Base-by-base conservation (phyloP, 2,797 vertebrate genomes). In the Yasuhikotakia modesta region DNA sequence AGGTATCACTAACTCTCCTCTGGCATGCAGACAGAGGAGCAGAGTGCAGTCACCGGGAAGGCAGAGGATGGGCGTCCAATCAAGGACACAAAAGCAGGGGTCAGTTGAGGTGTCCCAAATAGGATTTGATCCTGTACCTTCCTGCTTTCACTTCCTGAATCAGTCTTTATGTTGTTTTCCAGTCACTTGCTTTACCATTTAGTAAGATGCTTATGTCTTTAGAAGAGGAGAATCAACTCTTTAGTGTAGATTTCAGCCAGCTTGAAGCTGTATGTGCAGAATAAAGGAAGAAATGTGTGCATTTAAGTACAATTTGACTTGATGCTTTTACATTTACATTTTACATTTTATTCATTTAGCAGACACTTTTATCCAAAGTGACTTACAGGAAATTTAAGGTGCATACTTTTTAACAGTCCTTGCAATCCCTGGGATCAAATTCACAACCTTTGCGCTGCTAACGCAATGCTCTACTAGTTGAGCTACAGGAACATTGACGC, bases 1-100 rank as follows among this genome's bases (percentile, higher is more conserved):
- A 64, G 64, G 69, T 71, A 78, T 64, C 48, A 50, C 60, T 55
- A 64, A 70, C 72, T 75, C 55, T 75, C 32, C 16, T 21, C 45
- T 53, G 64, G 45, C 57, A 12, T n/a, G 17, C 48, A 0, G 30
- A 81, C 27, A 2, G 24, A 39, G 27, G 48, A 57, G 55, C 4
- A 65, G 67, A 71, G 57, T 16, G 66, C 45, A 52, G 58, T 16
- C 27, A 39, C 2, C 10, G 67, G 57, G 45, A 58, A 63, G 67
- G 14, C 6, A 8, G 19, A 57, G 22, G 50, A 65, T 17, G 46
- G 57, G 22, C n/a, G n/a, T 13, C 48, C 53, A 27, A 64, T 71
- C 68, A 78, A 71, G 58, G 76, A 22, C 60, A 57, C 32, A 78
- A 71, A 45, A 17, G 19, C 68, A 64, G 21, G 8, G 68, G 60